Conservation (phyloP, 2,113 vertebrate genomes). For the Tyto alba region DNA sequence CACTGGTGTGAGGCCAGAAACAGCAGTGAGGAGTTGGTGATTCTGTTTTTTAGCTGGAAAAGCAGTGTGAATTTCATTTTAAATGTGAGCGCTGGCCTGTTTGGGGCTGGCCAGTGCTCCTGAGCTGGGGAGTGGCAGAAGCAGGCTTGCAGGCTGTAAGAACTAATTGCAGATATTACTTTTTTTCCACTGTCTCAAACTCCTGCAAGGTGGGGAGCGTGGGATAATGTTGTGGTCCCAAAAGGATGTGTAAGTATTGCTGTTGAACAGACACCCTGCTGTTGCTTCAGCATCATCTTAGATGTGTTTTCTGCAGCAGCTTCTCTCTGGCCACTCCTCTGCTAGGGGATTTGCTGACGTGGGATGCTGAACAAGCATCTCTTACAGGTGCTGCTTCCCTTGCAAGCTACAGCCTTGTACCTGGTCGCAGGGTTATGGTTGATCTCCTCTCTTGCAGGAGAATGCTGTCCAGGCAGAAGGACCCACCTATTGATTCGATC, state of each 20-base stretch:
- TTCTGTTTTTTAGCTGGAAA: not conserved
- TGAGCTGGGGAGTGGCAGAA: not conserved
- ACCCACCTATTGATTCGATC: conserved; percentile 80
- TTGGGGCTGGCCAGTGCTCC: not conserved
- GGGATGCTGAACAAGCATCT: not conserved
- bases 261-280: not conserved
- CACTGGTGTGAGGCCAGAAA: not conserved
- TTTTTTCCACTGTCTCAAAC: not conserved
- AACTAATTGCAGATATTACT: not conserved
- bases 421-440: not conserved
- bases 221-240: not conserved
- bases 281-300: not conserved
- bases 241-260: not conserved
- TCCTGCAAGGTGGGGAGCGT: not conserved
- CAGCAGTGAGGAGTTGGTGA: not conserved
- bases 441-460: conserved; percentile 66
- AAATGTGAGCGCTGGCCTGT: not conserved
- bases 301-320: not conserved
- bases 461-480: conserved; percentile 80
- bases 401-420: not conserved
- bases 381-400: not conserved
- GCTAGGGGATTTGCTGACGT: not conserved
- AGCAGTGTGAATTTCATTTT: not conserved
- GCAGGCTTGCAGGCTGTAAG: not conserved
- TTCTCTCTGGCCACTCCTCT: not conserved